Conservation (phyloP, 1,140 invertebrate species). For the Drosophila teissieri region DNA sequence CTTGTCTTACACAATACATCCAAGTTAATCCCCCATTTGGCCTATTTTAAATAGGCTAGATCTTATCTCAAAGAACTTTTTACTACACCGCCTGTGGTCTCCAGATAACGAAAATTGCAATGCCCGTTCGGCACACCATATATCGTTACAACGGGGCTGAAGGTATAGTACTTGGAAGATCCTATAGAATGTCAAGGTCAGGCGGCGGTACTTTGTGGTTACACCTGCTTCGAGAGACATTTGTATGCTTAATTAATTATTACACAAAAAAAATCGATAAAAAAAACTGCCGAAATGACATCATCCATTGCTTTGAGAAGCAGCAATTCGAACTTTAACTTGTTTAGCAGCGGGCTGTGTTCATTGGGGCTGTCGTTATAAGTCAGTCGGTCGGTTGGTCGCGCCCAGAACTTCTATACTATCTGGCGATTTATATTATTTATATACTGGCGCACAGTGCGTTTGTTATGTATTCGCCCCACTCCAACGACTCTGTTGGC, state of each 20-base stretch:
- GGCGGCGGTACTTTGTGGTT: constrained; percentile 38
- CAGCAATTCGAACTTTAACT: constrained; percentile 56
- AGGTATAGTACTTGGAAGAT: constrained; percentile 8
- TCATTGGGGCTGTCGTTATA: constrained; percentile 48
- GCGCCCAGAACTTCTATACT: constrained; percentile 61
- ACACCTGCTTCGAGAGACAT: constrained; percentile 21
- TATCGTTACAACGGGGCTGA: not conserved
- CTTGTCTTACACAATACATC: not conserved
- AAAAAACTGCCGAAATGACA: constrained; percentile 62
- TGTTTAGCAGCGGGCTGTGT: constrained; percentile 45
- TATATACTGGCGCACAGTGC: constrained; percentile 65
- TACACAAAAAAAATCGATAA: constrained; percentile 63
- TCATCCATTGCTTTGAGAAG: constrained; percentile 49
- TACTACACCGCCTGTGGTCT: not conserved
- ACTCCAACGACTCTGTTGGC: constrained; percentile 62
- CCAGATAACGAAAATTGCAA: constrained; percentile 12
- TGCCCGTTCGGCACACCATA: not conserved
- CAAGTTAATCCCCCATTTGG: not conserved
- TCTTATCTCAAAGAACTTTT: constrained; percentile 11
- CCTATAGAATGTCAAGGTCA: constrained; percentile 55
- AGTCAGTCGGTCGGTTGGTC: constrained; percentile 70
- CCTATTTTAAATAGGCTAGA: constrained; percentile 3
- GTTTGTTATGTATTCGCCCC: constrained; percentile 67
- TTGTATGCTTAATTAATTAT: constrained; percentile 74
- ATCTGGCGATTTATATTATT: constrained; percentile 69